phyloP scores from a whole-genome alignment of 2,113 vertebrate genomes.

The Corythornis vintsioides region DNA sequence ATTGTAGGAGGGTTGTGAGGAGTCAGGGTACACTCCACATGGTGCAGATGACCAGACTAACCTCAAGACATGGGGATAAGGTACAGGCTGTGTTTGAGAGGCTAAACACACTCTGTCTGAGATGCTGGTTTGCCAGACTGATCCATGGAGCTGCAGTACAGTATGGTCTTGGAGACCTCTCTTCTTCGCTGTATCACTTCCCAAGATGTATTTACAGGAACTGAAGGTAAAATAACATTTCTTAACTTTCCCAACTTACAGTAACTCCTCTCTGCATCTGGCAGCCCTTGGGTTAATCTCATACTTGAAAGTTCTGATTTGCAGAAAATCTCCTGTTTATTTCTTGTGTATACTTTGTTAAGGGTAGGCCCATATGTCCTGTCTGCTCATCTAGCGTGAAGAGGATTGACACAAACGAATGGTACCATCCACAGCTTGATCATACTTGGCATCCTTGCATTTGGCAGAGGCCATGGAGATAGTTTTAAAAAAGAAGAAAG shows the following conservation, averaged over 20 bases:
- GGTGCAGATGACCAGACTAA: background rate
- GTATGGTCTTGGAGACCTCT: background rate
- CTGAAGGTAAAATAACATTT: background rate
- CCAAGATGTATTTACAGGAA: background rate
- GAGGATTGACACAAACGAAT: slow-evolving; percentile 23
- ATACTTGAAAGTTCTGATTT: background rate
- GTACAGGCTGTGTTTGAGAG: background rate
- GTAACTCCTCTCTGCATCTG: background rate
- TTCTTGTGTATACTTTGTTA: slow-evolving; percentile 11
- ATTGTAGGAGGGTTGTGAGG: background rate
- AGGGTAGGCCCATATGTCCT: slow-evolving; percentile 45
- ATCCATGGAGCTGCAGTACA: background rate
- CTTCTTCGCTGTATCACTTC: background rate
- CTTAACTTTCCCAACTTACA: background rate
- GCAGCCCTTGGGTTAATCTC: slow-evolving; percentile 14
- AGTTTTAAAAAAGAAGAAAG: slow-evolving; percentile 24
- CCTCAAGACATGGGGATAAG: background rate
- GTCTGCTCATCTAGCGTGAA: slow-evolving; percentile 15
- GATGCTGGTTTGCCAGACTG: background rate
- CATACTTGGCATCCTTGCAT: slow-evolving; percentile 24
- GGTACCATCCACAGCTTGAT: slow-evolving; percentile 44
- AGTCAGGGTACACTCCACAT: background rate
- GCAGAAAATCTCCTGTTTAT: background rate
- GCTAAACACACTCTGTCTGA: background rate
- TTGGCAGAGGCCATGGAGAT: slow-evolving; percentile 36